Conservation (phyloP, 2,113 vertebrate genomes). For the Calyptommatus sinebrachiatus region DNA sequence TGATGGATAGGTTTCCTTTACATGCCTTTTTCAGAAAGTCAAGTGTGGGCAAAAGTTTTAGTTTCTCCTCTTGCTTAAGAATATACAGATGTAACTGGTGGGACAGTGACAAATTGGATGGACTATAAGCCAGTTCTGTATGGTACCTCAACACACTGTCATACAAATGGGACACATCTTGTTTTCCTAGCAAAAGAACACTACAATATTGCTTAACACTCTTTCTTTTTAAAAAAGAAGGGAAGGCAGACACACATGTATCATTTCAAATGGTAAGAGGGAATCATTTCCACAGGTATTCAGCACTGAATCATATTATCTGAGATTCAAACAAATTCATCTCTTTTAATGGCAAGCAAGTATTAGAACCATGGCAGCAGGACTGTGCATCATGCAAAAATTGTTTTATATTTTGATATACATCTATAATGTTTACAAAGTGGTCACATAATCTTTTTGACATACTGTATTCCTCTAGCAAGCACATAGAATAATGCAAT, state of each 20-base stretch:
- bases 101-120: too few species aligned
- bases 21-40: too few species aligned
- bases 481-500: not conserved
- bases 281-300: conserved; percentile 25
- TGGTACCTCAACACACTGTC: rapidly evolving
- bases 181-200: conserved; percentile 15
- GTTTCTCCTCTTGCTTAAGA: too few species aligned
- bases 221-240: not conserved
- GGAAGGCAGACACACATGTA: not conserved
- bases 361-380: not conserved
- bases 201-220: not conserved
- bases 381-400: not conserved
- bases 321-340: not conserved
- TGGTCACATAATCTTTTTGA: not conserved
- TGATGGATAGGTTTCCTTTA: too few species aligned
- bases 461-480: not conserved
- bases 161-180: conserved; percentile 11
- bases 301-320: not conserved
- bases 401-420: conserved; percentile 27
- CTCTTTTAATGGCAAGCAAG: not conserved
- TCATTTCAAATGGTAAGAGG: not conserved
- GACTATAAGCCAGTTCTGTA: too few species aligned
- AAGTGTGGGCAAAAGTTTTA: too few species aligned
- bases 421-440: conserved; percentile 13
- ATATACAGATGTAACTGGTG: too few species aligned